Evolutionary conservation across 2,888 invertebrate genomes (phyloP).

Genomic region (Adelphocoris suturalis): DNA sequence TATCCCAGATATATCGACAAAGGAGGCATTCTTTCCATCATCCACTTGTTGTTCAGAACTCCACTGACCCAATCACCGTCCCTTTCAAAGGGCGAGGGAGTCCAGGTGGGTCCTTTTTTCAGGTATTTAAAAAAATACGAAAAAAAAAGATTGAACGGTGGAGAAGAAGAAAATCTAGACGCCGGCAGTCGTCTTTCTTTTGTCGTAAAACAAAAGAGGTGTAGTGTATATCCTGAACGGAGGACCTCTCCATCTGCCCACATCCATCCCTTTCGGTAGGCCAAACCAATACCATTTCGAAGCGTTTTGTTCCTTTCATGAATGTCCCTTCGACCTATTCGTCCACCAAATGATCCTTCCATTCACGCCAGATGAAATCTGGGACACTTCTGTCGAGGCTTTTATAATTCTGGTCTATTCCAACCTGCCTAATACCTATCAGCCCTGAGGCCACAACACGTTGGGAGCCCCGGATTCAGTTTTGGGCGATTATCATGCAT

Average conservation of each 20-base stretch:
- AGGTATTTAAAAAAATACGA: not conserved
- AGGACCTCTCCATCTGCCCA: slow-evolving; percentile 48
- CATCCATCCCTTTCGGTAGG: not conserved
- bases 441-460: not conserved
- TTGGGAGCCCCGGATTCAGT: not conserved
- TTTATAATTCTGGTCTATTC: not conserved
- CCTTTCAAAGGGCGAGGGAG: slow-evolving; percentile 17
- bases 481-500: no score
- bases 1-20: not conserved
- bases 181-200: slow-evolving; percentile 49
- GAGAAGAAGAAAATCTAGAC: slow-evolving; percentile 40
- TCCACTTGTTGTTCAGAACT: slow-evolving; percentile 35
- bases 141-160: not conserved
- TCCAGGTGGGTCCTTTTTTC: slow-evolving; percentile 33
- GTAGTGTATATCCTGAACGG: slow-evolving; percentile 49
- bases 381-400: not conserved
- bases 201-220: slow-evolving; percentile 55
- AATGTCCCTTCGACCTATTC: slow-evolving; percentile 33
- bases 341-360: slow-evolving; percentile 34
- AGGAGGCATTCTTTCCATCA: not conserved
- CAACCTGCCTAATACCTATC: not conserved
- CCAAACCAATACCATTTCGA: slow-evolving; percentile 35
- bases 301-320: not conserved
- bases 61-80: slow-evolving; percentile 40
- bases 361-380: not conserved